Base-by-base conservation (phyloP, 2,888 invertebrate genomes). In the Bellardia bayeri region DNA sequence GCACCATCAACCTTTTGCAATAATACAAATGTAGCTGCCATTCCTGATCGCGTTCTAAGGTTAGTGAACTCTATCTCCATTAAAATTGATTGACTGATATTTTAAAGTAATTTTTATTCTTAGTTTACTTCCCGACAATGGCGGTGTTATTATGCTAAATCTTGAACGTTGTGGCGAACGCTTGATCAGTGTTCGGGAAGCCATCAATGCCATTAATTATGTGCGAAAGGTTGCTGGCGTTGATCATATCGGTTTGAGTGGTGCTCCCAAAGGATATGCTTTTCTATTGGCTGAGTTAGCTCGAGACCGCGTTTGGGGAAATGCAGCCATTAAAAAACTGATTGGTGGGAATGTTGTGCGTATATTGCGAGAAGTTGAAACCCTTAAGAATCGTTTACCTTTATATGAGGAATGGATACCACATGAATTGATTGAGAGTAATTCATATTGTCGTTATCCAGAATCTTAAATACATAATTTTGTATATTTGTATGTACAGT, bases 41-140 rank as follows among this genome's bases (percentile, higher is more conserved):
- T 98, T 90, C 98, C 97, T 71, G 98, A 98, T 93, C 97, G 98
- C 91, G 95, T 97, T 85, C 95, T 97, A 89, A 93, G 94, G 94
- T 93, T 85, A 69, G 88, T 63, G 1, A 37, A n/a, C 14, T 14
- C 9, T n/a, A 30, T 30, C 6, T 45, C 1, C 9, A 71, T 33
- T 33, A 3, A 45, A n/a, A 66, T 45, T 56, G 13, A n/a, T 33
- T 2, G 11, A 42, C 45, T 42, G 16, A 11, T 30, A 14, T 61
- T 37, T 40, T 23, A 13, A n/a, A 49, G 5, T 3, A 14, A 5
- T 37, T 4, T 1, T 8, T 40, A 8, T 63, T 0, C 16, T 40
- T 45, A 93, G 93, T 76, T 86, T 93, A 49, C 89, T 94, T 72
- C 92, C 94, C 1, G 93, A 94, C 85, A 96, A 96, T 90, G 95